Base-by-base conservation (phyloP, 2,888 invertebrate genomes). In the Spodoptera exigua region DNA sequence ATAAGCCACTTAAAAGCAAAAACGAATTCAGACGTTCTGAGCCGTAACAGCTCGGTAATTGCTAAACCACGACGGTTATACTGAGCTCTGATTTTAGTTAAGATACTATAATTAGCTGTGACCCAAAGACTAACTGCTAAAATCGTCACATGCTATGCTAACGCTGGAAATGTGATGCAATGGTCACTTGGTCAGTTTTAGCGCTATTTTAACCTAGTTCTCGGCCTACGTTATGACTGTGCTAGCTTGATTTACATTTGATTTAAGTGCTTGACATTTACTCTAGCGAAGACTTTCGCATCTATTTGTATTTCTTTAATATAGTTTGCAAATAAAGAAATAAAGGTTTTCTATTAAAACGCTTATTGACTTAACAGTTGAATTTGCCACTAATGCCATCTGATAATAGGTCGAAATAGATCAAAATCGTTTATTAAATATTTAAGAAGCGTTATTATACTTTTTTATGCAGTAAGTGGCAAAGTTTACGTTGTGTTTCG, bases 101-200 rank as follows among this genome's bases (percentile, higher is more conserved):
- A 78, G 69, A 80, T 76, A 76, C 70, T 72, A 59, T 76, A 82
- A 88, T 88, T 88, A 88, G 88, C 81, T 72, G 88, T 81, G 70
- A 74, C 70, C 70, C 69, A 70, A 18, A 73, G 64, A 61, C 67
- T 43, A 61, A 67, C 67, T 27, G 91, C 85, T 89, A 91, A 88
- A 89, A 89, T 87, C 81, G 78, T 79, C 89, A 85, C 81, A 70
- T 78, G 79, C 80, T 83, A 84, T 82, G 89, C 89, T 53, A 68
- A 61, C 39, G 68, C 69, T 43, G 52, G 54, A 52, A 40, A 9
- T 58, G 61, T 70, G 79, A 46, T 14, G 73, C 59, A 75, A 78
- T 49, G 4, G 60, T 37, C 47, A 27, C 27, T 27, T 27, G 27
- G 27, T 27, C 21, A 66, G 45, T 32, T 40, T 48, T 43, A 54